Evolutionary conservation across 2,888 invertebrate genomes (phyloP).

Genomic region (Clistopyga incitator): DNA sequence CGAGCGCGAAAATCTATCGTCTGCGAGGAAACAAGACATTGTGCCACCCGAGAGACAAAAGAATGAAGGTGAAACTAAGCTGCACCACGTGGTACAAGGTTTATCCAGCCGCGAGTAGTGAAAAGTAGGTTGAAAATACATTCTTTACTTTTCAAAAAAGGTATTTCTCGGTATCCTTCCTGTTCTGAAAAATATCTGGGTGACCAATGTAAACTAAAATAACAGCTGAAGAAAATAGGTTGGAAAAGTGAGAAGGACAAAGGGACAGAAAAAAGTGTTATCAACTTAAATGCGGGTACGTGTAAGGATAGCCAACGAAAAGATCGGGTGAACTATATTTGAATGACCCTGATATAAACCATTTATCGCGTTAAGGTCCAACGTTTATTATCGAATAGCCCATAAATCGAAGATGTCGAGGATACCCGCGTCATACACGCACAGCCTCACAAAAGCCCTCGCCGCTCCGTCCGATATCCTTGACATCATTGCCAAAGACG

Average conservation of each 20-base stretch:
- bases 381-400: conserved; percentile 18
- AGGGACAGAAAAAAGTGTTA: too few species aligned
- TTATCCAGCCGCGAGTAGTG: not conserved
- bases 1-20: conserved; percentile 27
- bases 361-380: conserved; percentile 20
- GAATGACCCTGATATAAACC: not conserved
- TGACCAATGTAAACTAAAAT: not conserved
- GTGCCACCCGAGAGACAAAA: not conserved
- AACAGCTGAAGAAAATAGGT: not conserved
- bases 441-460: not conserved
- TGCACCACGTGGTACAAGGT: not conserved
- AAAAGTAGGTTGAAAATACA: conserved; percentile 7
- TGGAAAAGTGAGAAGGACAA: not conserved
- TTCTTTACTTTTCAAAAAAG: too few species aligned
- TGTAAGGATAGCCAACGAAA: not conserved
- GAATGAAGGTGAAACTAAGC: conserved; percentile 6
- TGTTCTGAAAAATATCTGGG: not conserved
- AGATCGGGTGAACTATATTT: not conserved
- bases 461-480: not conserved
- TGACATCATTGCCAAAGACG: not conserved
- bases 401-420: conserved; percentile 55
- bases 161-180: not conserved
- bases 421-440: not conserved
- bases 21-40: conserved; percentile 23
- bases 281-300: not conserved